A percentile compares a stretch with the other conserved stretches of the same genome.
These are phyloP conservation scores for Acrocera orbiculus DNA, from an alignment of 2,888 invertebrate species.

Conservation along the genomic window DNA sequence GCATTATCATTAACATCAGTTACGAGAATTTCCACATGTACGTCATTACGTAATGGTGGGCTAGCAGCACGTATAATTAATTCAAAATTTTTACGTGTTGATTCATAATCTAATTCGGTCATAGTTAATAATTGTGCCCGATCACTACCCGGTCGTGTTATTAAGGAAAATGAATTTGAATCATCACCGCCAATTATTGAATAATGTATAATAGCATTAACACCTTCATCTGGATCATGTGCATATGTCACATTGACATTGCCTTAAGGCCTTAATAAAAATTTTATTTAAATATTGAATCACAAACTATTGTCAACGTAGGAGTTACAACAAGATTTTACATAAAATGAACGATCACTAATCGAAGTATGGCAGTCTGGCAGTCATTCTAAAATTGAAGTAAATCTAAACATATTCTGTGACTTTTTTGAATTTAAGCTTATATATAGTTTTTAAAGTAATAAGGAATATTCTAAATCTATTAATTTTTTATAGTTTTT, in stretches of 20 bases:
- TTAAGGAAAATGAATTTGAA: conserved; percentile 66
- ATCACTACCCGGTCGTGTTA: conserved; percentile 63
- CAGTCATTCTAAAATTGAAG: no score
- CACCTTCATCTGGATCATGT: conserved; percentile 81
- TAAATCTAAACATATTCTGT: no score
- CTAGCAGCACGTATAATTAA: conserved; percentile 80
- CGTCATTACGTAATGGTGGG: conserved; percentile 74
- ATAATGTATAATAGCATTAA: conserved; percentile 82
- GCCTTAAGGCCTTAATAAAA: no score
- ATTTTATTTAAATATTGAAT: no score
- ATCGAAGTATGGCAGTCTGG: no score
- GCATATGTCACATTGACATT: conserved; percentile 80
- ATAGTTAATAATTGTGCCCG: conserved; percentile 76
- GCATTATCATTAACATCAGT: conserved; percentile 93
- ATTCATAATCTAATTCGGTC: conserved; percentile 90
- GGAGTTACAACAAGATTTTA: no score
- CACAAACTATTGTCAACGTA: no score
- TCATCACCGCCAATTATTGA: conserved; percentile 89
- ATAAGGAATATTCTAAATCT: no score
- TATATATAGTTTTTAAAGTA: no score
- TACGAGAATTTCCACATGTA: conserved; percentile 70
- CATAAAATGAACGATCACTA: no score
- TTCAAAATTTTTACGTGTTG: conserved; percentile 77
- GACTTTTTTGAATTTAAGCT: no score
- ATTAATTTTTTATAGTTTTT: neutral